A percentile compares a stretch with the other conserved stretches of the same genome.
Conservation (phyloP, 1,140 invertebrate species). For the Drosophila dunni region DNA sequence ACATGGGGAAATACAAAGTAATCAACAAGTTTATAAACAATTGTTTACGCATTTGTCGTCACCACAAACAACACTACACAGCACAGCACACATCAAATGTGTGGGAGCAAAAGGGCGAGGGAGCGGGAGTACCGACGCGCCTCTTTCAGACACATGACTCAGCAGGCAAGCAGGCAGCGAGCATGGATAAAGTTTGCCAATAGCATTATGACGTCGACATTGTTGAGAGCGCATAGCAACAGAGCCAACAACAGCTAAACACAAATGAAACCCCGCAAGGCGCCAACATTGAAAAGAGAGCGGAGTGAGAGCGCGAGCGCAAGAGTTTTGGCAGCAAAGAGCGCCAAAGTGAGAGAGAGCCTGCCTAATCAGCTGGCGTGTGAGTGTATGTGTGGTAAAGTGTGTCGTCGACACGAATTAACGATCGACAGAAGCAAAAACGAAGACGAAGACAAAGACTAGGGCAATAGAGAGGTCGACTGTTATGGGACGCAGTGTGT, state of each 20-base stretch:
- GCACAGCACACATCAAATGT: conserved; percentile 29
- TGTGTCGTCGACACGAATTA: conserved; percentile 57
- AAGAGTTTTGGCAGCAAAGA: not conserved
- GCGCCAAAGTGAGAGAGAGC: conserved; percentile 16
- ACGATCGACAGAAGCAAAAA: conserved; percentile 49
- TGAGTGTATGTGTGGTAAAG: conserved; percentile 32
- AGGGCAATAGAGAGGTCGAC: conserved; percentile 10
- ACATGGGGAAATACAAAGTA: conserved; percentile 32
- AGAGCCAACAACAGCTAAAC: not conserved
- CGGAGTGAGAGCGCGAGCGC: conserved; percentile 28
- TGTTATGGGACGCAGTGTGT: not conserved
- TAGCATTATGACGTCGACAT: conserved; percentile 59
- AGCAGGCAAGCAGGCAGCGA: conserved; percentile 29
- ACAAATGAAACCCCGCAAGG: conserved; percentile 31
- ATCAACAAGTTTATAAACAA: conserved; percentile 67
- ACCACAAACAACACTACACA: conserved; percentile 3
- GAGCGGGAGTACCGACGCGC: not conserved
- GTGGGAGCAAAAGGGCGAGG: not conserved
- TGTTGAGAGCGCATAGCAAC: conserved; percentile 25
- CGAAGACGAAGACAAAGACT: conserved; percentile 33
- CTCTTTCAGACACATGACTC: conserved; percentile 43
- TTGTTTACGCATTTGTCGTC: conserved; percentile 60
- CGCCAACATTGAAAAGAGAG: not conserved
- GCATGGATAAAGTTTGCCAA: conserved; percentile 53
- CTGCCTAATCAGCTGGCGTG: not conserved